Conservation (phyloP, 2,888 invertebrate species). For the Pediacus dermestoides region DNA sequence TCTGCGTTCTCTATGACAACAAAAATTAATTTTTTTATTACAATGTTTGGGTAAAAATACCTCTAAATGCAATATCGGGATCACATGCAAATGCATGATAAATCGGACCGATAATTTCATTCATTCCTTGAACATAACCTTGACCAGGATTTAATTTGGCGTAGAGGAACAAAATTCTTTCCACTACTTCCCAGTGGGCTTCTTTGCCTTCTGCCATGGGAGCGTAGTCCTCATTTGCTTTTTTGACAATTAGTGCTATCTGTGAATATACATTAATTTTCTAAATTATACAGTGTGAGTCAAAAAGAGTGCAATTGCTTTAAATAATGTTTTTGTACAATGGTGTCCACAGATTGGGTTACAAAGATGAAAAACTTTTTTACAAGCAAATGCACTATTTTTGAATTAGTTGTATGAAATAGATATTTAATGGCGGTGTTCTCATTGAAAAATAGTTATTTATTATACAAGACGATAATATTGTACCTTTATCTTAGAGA, state of each 20-base stretch:
- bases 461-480: too few relatives aligned
- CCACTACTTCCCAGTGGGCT: constrained; percentile 98
- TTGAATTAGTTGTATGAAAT: too few relatives aligned
- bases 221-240: constrained; percentile 76
- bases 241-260: constrained; percentile 70
- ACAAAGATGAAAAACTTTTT: too few relatives aligned
- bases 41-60: constrained; percentile 50
- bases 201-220: constrained; percentile 87
- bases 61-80: constrained; percentile 71
- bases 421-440: too few relatives aligned
- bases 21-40: background rate
- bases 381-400: too few relatives aligned
- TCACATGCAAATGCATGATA: constrained; percentile 96
- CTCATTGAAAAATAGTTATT: too few relatives aligned
- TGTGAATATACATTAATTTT: too few relatives aligned
- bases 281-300: too few relatives aligned
- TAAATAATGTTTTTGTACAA: too few relatives aligned
- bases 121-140: constrained; percentile 97
- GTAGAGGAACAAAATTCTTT: constrained; percentile 94
- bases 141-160: constrained; percentile 98
- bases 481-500: too few relatives aligned
- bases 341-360: too few relatives aligned
- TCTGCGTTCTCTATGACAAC: constrained; percentile 78
- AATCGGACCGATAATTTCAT: constrained; percentile 97
- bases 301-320: too few relatives aligned